phyloP scores from a whole-genome alignment of 2,797 vertebrate genomes.

The Echiichthys vipera region DNA sequence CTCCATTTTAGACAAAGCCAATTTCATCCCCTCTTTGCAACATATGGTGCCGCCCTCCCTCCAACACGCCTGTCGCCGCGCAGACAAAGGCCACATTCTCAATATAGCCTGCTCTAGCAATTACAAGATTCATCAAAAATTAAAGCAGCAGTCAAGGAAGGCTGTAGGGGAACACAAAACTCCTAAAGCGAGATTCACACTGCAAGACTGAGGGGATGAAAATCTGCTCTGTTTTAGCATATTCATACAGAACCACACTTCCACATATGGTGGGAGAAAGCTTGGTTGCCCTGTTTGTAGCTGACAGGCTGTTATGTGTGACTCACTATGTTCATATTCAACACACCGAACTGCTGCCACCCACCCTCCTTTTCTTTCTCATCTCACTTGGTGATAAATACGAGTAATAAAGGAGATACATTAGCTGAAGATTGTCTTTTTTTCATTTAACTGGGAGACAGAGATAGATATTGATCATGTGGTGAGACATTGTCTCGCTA shows the following conservation, averaged over 20 bases:
- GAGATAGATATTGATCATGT: constrained; percentile 81
- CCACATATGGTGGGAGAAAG: constrained; percentile 76
- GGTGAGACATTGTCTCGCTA: constrained; percentile 68
- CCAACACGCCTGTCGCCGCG: constrained; percentile 51
- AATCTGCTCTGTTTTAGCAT: constrained; percentile 63
- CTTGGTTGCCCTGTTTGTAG: constrained; percentile 70
- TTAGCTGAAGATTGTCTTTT: constrained; percentile 80
- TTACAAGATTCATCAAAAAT: constrained; percentile 84
- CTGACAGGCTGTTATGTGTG: constrained; percentile 76
- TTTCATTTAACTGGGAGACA: constrained; percentile 78
- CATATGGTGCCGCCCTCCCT: constrained; percentile 69
- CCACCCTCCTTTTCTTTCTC: constrained; percentile 59
- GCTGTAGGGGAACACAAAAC: constrained; percentile 62
- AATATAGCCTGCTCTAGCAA: constrained; percentile 72
- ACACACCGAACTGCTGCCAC: constrained; percentile 53
- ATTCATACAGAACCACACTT: constrained; percentile 74
- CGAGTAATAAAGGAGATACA: constrained; percentile 79
- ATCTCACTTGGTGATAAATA: constrained; percentile 80
- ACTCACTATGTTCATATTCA: constrained; percentile 73
- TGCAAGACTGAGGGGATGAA: constrained; percentile 41
- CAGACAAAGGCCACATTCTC: constrained; percentile 71
- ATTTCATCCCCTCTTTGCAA: constrained; percentile 75
- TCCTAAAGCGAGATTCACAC: constrained; percentile 59
- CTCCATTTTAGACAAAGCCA: constrained; percentile 74
- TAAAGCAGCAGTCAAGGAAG: constrained; percentile 69